phyloP scores from a whole-genome alignment of 2,797 vertebrate species.

The Lagocephalus sceleratus region DNA sequence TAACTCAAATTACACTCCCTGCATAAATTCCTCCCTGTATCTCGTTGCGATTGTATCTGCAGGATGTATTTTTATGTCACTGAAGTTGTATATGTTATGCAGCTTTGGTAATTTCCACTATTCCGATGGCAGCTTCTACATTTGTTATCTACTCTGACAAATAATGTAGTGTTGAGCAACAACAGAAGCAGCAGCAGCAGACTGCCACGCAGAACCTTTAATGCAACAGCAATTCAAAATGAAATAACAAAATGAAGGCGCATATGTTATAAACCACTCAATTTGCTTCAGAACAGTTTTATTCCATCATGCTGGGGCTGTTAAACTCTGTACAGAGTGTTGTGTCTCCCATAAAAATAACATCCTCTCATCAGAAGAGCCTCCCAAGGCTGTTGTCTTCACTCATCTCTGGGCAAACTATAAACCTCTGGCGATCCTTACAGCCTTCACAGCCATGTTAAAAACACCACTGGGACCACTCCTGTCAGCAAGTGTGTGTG shows the following conservation, averaged over 20 bases:
- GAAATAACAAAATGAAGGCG: slow-evolving; percentile 47
- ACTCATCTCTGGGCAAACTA: slow-evolving; percentile 59
- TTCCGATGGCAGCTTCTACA: slow-evolving; percentile 46
- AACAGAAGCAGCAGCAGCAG: slow-evolving; percentile 31
- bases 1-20: slow-evolving; percentile 30
- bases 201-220: slow-evolving; percentile 63
- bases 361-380: slow-evolving; percentile 58
- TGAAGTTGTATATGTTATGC: slow-evolving; percentile 22
- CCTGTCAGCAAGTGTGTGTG: slow-evolving; percentile 37
- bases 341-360: slow-evolving; percentile 55
- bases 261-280: slow-evolving; percentile 63
- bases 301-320: slow-evolving; percentile 62
- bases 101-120: slow-evolving; percentile 50
- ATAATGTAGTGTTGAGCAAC: slow-evolving; percentile 55
- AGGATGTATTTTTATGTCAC: slow-evolving; percentile 31
- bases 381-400: slow-evolving; percentile 58
- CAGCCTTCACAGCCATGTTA: slow-evolving; percentile 53
- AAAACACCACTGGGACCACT: slow-evolving; percentile 51
- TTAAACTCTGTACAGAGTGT: slow-evolving; percentile 59
- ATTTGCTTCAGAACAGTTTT: slow-evolving; percentile 66
- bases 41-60: slow-evolving; percentile 27
- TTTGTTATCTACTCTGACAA: slow-evolving; percentile 60
- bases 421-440: slow-evolving; percentile 48
- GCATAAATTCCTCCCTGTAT: slow-evolving; percentile 25
- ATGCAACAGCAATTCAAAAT: slow-evolving; percentile 51